These are phyloP conservation scores for Andrena cerasifolii DNA, from an alignment of 1,140 invertebrate species.

Conservation along the genomic window DNA sequence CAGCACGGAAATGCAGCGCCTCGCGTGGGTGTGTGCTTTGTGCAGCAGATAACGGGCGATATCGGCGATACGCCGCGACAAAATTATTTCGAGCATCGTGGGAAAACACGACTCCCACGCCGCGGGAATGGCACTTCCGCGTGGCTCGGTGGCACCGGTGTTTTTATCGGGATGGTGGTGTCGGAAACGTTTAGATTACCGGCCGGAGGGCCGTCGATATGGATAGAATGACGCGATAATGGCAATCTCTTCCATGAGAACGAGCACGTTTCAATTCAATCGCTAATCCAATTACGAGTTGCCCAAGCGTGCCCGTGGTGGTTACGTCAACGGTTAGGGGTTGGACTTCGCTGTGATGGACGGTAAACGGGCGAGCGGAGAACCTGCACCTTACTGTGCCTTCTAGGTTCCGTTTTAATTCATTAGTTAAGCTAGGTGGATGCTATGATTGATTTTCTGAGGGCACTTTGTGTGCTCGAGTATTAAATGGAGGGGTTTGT, in stretches of 20 bases:
- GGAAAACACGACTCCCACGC: background rate
- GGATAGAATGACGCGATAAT: constrained; percentile 21
- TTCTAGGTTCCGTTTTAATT: background rate
- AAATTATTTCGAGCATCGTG: constrained; percentile 40
- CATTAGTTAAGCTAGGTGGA: no score
- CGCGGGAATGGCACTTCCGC: background rate
- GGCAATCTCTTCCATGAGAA: constrained; percentile 28
- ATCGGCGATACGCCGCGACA: constrained; percentile 34
- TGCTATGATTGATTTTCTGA: no score
- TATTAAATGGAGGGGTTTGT: no score
- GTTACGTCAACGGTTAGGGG: constrained; percentile 1
- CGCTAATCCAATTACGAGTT: constrained; percentile 24
- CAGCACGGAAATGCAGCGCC: constrained; percentile 38
- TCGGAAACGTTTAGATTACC: background rate
- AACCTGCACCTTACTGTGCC: background rate
- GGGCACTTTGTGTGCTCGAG: no score
- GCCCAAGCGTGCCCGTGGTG: background rate
- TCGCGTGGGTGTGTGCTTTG: background rate
- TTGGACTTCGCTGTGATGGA: background rate
- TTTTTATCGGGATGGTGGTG: background rate
- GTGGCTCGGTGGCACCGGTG: no score
- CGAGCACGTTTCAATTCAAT: constrained; percentile 17
- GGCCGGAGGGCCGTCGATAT: background rate
- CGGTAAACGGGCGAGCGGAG: background rate
- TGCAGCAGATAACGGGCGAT: constrained; percentile 48